Evolutionary conservation across 2,888 invertebrate genomes (phyloP).

Genomic region (Ectemnius continuus): DNA sequence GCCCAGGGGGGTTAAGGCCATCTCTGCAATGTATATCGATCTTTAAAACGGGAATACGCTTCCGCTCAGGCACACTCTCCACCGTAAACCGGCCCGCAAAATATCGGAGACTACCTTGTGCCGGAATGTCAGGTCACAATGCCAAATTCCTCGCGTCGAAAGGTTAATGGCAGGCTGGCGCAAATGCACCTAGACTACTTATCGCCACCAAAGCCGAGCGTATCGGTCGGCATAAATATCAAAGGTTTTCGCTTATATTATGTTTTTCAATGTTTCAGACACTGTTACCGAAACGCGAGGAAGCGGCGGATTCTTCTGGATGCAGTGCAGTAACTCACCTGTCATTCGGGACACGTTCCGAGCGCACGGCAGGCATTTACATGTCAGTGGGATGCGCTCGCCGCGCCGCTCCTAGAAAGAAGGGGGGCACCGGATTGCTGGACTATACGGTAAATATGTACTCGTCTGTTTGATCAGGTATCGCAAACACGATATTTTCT

Average conservation of each 20-base stretch:
- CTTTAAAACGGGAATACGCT: conserved; percentile 40
- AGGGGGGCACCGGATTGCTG: conserved; percentile 28
- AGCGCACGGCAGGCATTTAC: conserved; percentile 35
- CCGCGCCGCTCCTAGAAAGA: conserved; percentile 12
- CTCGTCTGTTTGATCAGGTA: conserved; percentile 65
- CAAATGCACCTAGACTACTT: background rate
- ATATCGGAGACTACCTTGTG: conserved; percentile 46
- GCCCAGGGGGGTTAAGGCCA: conserved; percentile 10
- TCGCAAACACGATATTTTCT: conserved; percentile 69
- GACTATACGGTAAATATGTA: conserved; percentile 37
- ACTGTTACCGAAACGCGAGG: background rate
- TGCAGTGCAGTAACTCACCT: background rate
- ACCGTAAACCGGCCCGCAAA: conserved; percentile 26
- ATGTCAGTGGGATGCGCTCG: conserved; percentile 17
- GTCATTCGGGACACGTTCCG: conserved; percentile 32
- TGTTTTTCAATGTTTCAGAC: too few species aligned
- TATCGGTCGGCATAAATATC: too few species aligned
- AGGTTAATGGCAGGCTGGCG: conserved; percentile 50
- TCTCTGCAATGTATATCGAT: conserved; percentile 38
- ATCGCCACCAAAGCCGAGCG: too few species aligned
- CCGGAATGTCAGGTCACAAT: conserved; percentile 58
- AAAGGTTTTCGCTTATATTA: too few species aligned
- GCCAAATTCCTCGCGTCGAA: conserved; percentile 45
- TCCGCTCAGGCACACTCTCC: conserved; percentile 28
- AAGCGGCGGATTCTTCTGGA: background rate